Evolutionary conservation across 2,113 vertebrate genomes (phyloP).

Genomic region (rat (Rattus norvegicus)): GRCr8 NC_086027.1:107423501-107424000

Average conservation of each 20-base stretch:
- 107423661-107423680: no score
- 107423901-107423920: background rate
- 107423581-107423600: background rate
- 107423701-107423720: background rate
- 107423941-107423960: background rate
- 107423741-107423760: background rate
- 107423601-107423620: background rate
- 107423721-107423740: background rate
- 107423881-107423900: background rate
- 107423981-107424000: background rate
- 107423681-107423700: no score
- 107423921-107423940: background rate
- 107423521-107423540: background rate
- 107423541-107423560: background rate
- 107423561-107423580: background rate
- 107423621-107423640: no score
- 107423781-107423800: background rate
- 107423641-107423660: no score
- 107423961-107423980: background rate
- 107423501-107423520: background rate
- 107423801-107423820: background rate
- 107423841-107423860: background rate
- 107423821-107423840: background rate
- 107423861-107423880: background rate
- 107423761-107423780: background rate